Percentiles rank a stretch among this genome's conserved stretches.
These are phyloP conservation scores for Rhopalosiphum nymphaeae DNA, from an alignment of 2,888 invertebrate genomes.

Conservation along the genomic window DNA sequence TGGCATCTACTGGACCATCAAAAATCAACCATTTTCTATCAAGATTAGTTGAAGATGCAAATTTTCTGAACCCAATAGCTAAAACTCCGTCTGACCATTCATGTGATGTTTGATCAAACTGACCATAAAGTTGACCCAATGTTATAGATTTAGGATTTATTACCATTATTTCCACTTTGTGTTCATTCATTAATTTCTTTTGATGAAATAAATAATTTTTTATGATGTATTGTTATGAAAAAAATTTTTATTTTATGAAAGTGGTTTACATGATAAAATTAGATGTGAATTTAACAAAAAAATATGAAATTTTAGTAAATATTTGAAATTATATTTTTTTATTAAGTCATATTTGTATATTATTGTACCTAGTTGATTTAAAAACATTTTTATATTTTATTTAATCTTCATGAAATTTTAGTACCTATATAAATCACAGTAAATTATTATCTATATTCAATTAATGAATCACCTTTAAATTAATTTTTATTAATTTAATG, in stretches of 20 bases:
- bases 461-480: background rate
- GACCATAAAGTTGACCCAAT: conserved; percentile 94
- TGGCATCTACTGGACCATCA: conserved; percentile 96
- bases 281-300: background rate
- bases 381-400: background rate
- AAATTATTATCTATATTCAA: background rate
- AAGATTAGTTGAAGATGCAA: conserved; percentile 80
- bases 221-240: background rate
- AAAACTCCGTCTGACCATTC: conserved; percentile 94
- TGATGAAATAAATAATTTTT: background rate
- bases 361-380: background rate
- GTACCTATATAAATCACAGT: background rate
- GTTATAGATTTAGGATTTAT: conserved; percentile 97
- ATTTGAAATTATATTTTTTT: background rate
- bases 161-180: conserved; percentile 81
- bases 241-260: background rate
- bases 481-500: background rate
- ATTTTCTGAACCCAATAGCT: conserved; percentile 85
- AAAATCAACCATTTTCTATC: conserved; percentile 94
- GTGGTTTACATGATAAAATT: background rate
- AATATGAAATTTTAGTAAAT: background rate
- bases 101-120: conserved; percentile 93
- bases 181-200: conserved; percentile 70
- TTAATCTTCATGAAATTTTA: background rate
- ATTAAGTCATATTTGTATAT: background rate